A percentile compares a stretch with the other conserved stretches of the same genome.
These are phyloP conservation scores for Notodromas monacha DNA, from an alignment of 2,888 invertebrate genomes.

Conservation along the genomic window DNA sequence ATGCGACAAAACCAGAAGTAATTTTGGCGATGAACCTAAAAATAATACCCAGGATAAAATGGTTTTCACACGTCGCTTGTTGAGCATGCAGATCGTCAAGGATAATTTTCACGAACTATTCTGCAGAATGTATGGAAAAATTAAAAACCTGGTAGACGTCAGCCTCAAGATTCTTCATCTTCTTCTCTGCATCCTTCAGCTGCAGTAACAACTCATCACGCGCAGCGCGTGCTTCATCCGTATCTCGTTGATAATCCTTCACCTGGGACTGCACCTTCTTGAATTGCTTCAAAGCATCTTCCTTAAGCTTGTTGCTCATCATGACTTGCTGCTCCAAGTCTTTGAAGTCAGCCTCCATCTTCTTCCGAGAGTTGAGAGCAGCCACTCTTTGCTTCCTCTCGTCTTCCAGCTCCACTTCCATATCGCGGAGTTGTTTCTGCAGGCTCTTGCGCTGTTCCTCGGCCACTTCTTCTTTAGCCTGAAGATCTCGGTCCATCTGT, in stretches of 20 bases:
- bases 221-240: constrained; percentile 53
- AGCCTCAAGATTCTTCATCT: constrained; percentile 59
- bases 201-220: constrained; percentile 44
- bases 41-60: too few species aligned
- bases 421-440: constrained; percentile 64
- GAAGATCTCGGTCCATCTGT: constrained; percentile 70
- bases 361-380: constrained; percentile 57
- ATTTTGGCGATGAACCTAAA: too few species aligned
- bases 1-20: too few species aligned
- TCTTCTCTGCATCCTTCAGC: constrained; percentile 56
- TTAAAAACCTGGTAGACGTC: constrained; percentile 57
- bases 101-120: too few species aligned
- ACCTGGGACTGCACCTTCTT: constrained; percentile 56
- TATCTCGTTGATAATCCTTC: constrained; percentile 62
- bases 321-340: constrained; percentile 71
- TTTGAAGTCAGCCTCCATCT: constrained; percentile 70
- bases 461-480: constrained; percentile 68
- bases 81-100: too few species aligned
- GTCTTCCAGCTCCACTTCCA: constrained; percentile 79
- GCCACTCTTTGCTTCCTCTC: constrained; percentile 73
- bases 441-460: constrained; percentile 71
- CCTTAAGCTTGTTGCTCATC: constrained; percentile 74
- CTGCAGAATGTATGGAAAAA: too few species aligned
- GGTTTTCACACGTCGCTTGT: too few species aligned
- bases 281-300: constrained; percentile 78